phyloP scores from a whole-genome alignment of 30 jellyfish, hydroid and myxozoan species.

The Clytia hemisphaerica region DNA sequence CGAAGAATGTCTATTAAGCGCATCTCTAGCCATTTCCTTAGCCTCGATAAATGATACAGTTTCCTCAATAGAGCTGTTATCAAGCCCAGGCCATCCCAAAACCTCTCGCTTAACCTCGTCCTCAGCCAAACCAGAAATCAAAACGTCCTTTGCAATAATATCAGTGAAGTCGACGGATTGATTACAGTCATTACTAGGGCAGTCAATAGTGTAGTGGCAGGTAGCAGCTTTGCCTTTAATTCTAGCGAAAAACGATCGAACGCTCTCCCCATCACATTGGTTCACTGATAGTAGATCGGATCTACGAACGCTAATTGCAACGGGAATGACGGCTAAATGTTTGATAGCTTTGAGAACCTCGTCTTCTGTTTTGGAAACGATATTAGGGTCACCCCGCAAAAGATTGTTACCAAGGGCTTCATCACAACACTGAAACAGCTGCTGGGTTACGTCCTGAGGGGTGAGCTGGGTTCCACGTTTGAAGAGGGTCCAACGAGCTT shows the following conservation, averaged over 20 bases:
- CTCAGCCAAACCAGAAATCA: not conserved
- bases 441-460: not conserved
- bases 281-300: no score
- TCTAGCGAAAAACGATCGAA: no score
- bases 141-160: not conserved
- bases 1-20: not conserved
- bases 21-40: conserved; percentile 5
- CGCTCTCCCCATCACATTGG: no score
- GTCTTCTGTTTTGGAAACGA: not conserved
- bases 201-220: not conserved
- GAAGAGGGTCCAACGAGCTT: not conserved
- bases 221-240: no score
- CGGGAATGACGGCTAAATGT: not conserved
- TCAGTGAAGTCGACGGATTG: not conserved
- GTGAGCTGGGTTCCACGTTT: conserved; percentile 10
- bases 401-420: not conserved
- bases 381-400: not conserved
- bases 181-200: not conserved
- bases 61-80: not conserved
- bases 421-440: conserved; percentile 4
- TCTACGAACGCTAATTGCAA: no score
- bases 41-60: not conserved
- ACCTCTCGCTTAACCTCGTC: not conserved
- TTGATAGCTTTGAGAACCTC: not conserved
- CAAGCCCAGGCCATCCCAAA: conserved; percentile 1